A percentile compares a stretch with the other conserved stretches of the same genome.
Conservation (phyloP, 2,797 vertebrate genomes). For the Fistularia tabacaria region DNA sequence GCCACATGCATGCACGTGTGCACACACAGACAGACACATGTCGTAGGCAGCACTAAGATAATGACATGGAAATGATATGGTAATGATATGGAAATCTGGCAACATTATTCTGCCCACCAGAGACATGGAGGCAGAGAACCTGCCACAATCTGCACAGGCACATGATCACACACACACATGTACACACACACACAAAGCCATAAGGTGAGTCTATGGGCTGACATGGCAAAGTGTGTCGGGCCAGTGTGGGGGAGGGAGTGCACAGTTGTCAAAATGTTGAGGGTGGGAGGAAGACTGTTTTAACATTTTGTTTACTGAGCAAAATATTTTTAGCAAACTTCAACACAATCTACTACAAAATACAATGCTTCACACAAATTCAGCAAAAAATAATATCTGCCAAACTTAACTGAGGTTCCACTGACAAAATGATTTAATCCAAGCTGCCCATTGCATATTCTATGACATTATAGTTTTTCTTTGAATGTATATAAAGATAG, state of each 20-base stretch:
- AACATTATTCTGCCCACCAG: conserved; percentile 79
- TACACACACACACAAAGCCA: conserved; percentile 13
- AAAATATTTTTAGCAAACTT: neutral
- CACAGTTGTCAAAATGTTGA: conserved; percentile 32
- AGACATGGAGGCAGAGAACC: conserved; percentile 68
- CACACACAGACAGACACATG: conserved; percentile 16
- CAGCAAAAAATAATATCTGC: too few relatives aligned
- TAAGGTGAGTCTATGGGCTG: conserved; percentile 33
- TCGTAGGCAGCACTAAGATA: conserved; percentile 55
- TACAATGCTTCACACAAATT: conserved; percentile 38
- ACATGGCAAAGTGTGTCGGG: conserved; percentile 32
- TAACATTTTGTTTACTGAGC: too few relatives aligned
- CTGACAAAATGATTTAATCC: too few relatives aligned
- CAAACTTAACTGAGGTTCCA: too few relatives aligned
- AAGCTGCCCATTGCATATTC: too few relatives aligned
- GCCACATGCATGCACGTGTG: conserved; percentile 14
- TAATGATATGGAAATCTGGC: conserved; percentile 81
- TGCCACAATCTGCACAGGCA: conserved; percentile 50
- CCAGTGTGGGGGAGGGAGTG: conserved; percentile 6
- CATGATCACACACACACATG: neutral
- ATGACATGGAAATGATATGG: conserved; percentile 80
- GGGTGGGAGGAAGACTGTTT: conserved; percentile 4
- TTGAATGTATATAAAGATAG: too few relatives aligned
- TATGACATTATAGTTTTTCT: too few relatives aligned
- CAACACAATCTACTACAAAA: conserved; percentile 19